Percentiles rank a stretch among this genome's conserved stretches.
Evolutionary conservation across 2,113 vertebrate genomes (phyloP).

Genomic region (Ivindomyrus marchei): DNA sequence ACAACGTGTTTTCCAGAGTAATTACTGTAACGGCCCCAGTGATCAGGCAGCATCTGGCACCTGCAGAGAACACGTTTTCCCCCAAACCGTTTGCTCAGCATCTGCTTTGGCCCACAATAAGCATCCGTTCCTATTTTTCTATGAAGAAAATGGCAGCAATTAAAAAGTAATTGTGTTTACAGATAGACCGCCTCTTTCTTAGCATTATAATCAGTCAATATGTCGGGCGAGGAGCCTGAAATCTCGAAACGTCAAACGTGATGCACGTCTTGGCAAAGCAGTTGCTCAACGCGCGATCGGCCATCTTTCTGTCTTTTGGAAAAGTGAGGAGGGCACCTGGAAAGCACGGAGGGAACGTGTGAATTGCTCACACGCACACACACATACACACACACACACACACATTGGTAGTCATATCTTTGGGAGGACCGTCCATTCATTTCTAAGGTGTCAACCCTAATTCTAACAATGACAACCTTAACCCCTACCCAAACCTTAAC

Average conservation of each 20-base stretch:
- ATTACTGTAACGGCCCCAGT: constrained; percentile 25
- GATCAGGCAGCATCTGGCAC: constrained; percentile 19
- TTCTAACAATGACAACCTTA: neutral
- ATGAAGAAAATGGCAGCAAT: constrained; percentile 29
- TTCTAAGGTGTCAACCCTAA: neutral
- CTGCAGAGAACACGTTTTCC: neutral
- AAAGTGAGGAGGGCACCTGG: neutral
- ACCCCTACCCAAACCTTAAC: neutral
- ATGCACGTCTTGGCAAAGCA: neutral
- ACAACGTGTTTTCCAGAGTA: constrained; percentile 23
- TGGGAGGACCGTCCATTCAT: neutral
- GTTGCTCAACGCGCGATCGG: neutral
- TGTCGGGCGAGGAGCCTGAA: neutral
- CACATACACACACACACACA: neutral
- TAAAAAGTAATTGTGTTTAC: constrained; percentile 33
- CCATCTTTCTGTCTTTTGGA: neutral
- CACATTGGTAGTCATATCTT: neutral
- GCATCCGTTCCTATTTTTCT: constrained; percentile 20
- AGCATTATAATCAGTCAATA: constrained; percentile 16
- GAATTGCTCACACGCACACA: neutral
- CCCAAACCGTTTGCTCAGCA: constrained; percentile 16
- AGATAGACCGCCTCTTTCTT: neutral
- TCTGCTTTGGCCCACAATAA: constrained; percentile 26
- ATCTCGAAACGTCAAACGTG: neutral
- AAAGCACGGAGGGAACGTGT: neutral